Base-by-base conservation (phyloP, 2,113 vertebrate species). In the Epinephelus moara region DNA sequence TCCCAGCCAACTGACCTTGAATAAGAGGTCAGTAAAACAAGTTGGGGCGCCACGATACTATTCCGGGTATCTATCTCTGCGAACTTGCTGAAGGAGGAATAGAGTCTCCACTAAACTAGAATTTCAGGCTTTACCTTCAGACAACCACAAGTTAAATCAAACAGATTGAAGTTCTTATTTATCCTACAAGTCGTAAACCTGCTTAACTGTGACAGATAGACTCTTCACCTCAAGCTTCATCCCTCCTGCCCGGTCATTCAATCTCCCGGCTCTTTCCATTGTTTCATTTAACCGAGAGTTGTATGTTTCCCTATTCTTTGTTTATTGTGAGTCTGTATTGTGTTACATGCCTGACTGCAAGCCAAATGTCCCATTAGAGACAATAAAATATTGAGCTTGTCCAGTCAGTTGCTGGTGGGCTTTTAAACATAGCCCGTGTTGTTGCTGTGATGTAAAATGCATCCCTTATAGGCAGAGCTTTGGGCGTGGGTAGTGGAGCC, bases 301-400 rank as follows among this genome's bases (percentile, higher is more conserved):
- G 82, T 62, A 69, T 74, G 78, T 77, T 81, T 88, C 76, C 74
- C 50, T 70, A 21, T 84, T 75, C 40, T 78, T 80, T 91, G 75
- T 92, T 91, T 92, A 88, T 72, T 77, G 37, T 81, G 62, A 78
- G 67, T 70, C 61, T 87, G 77, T 84, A 86, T 88, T 88, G 64
- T 85, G 80, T 90, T 88, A 86, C 78, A 80, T 84, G 80, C 57
- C 78, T 92, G 87, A 88, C 80, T 87, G 82, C 66, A 64, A 86
- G 89, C 90, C 89, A 90, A 90, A 82, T 82, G 66, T 83, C 86
- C 83, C 92, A 93, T 92, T 91, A 90, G 83, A 77, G 70, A 81
- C 83, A 85, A 75, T 91, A 70, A 89, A 87, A 90, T 90, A 84
- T 86, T 84, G 86, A 85, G 79, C 77, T 73, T 84, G 87, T 86